Evolutionary conservation across 2,113 vertebrate genomes (phyloP), one percentile per base, ranked within the genome.

Genomic region (Ariopsis seemanni): DNA sequence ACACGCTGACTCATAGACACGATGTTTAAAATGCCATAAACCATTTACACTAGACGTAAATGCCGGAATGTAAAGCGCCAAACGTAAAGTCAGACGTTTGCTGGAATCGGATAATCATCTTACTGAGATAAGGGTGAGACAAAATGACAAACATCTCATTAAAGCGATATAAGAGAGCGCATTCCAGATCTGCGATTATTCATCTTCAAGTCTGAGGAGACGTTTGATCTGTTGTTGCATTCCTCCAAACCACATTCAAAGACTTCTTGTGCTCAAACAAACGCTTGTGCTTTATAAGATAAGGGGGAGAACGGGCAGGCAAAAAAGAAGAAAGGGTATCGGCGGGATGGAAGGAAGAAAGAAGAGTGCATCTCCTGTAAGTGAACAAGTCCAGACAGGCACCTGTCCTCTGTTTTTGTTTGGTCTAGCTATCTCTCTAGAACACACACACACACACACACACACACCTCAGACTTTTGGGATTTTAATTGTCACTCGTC

Each of bases 371-470:
- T 6, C 83, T 86, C 83, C 34, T 65, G 9, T 60, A 84, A 50
- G 30, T 60, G 57, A 88, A 78, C 90, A 1, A 92, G 93, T 89
- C 86, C 86, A 91, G 91, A 78, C 90, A 89, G 42, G 93, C 90
- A 91, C 89, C 87, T 92, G 89, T 86, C 80, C 74, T n/a, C 78
- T 90, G 93, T 90, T 93, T 91, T 91, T 91, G 91, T 94, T 93
- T 93, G 88, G 93, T 94, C 93, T 94, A 83, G 90, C 27, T 65
- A 86, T 89, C 89, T 86, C 63, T 89, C 90, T 87, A 53, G 82
- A 25, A 84, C 60, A 67, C 52, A 9, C 77, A 17, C 27, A n/a
- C 62, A 25, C 7, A 1, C 62, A 10, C 62, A 9, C 63, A 27
- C 25, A 12, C 63, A 65, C 25, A 12, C 25, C 22, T 34, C 22